Percentiles rank a stretch among this genome's conserved stretches.
Evolutionary conservation across 2,113 vertebrate genomes (phyloP).

Genomic region (Periophthalmus modestus): DNA sequence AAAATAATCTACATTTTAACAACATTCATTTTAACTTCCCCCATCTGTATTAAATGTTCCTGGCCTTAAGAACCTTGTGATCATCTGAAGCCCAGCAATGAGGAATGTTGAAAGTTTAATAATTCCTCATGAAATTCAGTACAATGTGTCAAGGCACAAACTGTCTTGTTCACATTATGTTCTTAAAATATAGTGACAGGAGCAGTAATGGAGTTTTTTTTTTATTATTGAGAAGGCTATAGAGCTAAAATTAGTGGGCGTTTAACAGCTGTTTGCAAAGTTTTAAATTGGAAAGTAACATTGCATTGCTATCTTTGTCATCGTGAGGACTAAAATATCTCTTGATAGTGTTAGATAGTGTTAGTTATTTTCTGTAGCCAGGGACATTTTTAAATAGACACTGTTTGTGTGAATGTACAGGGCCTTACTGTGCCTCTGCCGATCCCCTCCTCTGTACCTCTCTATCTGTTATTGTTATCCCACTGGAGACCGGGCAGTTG

Average conservation of each 20-base stretch:
- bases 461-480: conserved; percentile 16
- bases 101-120: neutral
- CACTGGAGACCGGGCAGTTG: conserved; percentile 14
- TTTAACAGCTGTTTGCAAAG: neutral
- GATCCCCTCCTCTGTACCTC: neutral
- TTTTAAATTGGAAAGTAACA: neutral
- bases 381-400: neutral
- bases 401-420: neutral
- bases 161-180: neutral
- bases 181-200: neutral
- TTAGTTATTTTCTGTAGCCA: neutral
- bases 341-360: neutral
- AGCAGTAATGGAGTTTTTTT: neutral
- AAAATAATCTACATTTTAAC: no score
- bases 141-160: neutral
- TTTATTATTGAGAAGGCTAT: neutral
- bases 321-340: neutral
- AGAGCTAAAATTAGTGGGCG: neutral
- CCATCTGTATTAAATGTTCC: no score
- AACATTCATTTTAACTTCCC: no score
- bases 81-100: no score
- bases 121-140: no score
- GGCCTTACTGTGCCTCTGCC: neutral
- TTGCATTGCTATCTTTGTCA: neutral
- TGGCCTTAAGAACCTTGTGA: no score